Conservation (phyloP, 2,888 invertebrate genomes). For the Acleris sparsana region DNA sequence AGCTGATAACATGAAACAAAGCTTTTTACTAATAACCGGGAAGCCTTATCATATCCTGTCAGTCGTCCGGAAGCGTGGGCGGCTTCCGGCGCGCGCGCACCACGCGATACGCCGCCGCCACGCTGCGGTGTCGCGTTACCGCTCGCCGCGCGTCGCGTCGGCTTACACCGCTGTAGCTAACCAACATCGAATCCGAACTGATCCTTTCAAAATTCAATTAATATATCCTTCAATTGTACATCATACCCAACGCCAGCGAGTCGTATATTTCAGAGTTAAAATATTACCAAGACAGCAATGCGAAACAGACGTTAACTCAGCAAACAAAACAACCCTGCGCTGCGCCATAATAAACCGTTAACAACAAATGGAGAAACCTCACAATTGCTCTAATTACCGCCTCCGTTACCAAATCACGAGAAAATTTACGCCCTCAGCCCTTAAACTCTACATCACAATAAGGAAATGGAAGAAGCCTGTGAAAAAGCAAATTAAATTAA, state of each 20-base stretch:
- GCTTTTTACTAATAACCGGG: slow-evolving; percentile 46
- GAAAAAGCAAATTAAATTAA: slow-evolving; percentile 83
- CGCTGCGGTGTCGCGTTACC: slow-evolving; percentile 58
- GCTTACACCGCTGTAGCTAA: slow-evolving; percentile 46
- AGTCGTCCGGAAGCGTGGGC: slow-evolving; percentile 57
- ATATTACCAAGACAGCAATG: slow-evolving; percentile 41
- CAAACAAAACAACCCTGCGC: slow-evolving; percentile 59
- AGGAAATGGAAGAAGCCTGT: slow-evolving; percentile 79
- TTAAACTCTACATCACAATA: slow-evolving; percentile 67
- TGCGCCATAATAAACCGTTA: slow-evolving; percentile 69
- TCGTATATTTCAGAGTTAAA: slow-evolving; percentile 9
- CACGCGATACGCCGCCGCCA: slow-evolving; percentile 51
- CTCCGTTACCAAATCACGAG: slow-evolving; percentile 79
- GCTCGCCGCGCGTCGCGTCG: slow-evolving; percentile 38
- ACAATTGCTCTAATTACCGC: slow-evolving; percentile 78
- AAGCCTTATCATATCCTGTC: slow-evolving; percentile 71
- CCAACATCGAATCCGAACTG: slow-evolving; percentile 37
- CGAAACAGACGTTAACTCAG: slow-evolving; percentile 54
- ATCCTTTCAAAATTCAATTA: slow-evolving; percentile 12
- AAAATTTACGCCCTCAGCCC: slow-evolving; percentile 77
- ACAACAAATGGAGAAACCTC: slow-evolving; percentile 77
- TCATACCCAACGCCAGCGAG: background rate
- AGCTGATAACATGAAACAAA: slow-evolving; percentile 29
- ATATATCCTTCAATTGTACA: background rate
- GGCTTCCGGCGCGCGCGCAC: slow-evolving; percentile 74